phyloP scores from a whole-genome alignment of 1,140 invertebrate genomes.

The Penaeus chinensis region DNA sequence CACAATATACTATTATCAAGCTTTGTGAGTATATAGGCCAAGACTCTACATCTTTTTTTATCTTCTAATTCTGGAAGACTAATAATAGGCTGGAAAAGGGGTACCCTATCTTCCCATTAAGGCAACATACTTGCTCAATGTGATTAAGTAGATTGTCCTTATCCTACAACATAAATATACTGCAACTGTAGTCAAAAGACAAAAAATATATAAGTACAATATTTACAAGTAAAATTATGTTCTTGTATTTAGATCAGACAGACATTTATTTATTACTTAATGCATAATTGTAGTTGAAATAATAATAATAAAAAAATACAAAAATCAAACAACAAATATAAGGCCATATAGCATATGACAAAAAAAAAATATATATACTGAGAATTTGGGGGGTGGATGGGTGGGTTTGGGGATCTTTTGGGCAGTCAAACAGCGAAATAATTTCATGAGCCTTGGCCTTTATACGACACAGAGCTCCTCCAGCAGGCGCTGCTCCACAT shows the following conservation, averaged over 20 bases:
- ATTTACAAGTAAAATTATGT: slow-evolving; percentile 32
- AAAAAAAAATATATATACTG: no score
- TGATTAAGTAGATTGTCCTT: slow-evolving; percentile 19
- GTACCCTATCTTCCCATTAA: no score
- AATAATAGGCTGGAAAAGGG: no score
- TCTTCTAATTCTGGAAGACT: no score
- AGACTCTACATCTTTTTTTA: no score
- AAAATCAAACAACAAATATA: background rate
- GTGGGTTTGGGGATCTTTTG: no score
- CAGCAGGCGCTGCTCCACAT: slow-evolving; percentile 49
- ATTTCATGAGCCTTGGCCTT: slow-evolving; percentile 43
- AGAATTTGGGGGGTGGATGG: no score
- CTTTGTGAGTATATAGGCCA: no score
- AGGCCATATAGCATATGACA: background rate
- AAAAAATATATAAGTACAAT: slow-evolving; percentile 39
- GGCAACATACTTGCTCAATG: no score
- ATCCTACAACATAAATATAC: slow-evolving; percentile 54
- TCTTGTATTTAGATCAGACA: slow-evolving; percentile 30
- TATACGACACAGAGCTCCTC: slow-evolving; percentile 57
- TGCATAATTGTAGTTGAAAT: no score
- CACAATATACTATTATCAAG: no score
- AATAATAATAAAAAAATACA: background rate
- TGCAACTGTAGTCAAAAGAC: background rate
- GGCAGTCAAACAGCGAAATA: background rate
- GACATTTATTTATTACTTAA: background rate